A percentile compares a stretch with the other conserved stretches of the same genome.
Evolutionary conservation across 2,888 invertebrate species (phyloP).

Genomic region (Ectobius pallidus): DNA sequence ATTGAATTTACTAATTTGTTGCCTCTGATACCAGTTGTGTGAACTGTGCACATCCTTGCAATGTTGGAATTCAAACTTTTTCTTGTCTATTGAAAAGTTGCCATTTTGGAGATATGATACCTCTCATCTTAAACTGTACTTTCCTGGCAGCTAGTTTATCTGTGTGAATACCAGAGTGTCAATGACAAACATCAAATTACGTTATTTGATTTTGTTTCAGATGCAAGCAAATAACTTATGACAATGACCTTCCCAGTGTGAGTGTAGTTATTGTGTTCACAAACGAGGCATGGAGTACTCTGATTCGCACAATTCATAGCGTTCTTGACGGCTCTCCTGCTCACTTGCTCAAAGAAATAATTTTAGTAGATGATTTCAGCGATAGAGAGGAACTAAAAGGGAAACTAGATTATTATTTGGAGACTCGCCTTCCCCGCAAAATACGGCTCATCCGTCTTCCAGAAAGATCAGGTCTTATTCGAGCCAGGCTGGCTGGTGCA

Average conservation of each 20-base stretch:
- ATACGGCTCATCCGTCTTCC: constrained; percentile 77
- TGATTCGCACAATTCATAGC: constrained; percentile 85
- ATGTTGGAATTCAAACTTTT: too few species aligned
- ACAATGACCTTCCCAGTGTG: constrained; percentile 70
- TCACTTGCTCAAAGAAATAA: constrained; percentile 83
- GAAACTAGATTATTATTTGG: constrained; percentile 80
- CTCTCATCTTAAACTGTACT: too few species aligned
- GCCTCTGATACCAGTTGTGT: too few species aligned
- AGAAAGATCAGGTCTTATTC: constrained; percentile 83
- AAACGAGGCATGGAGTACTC: constrained; percentile 88
- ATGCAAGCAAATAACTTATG: constrained; percentile 65
- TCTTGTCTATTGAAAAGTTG: too few species aligned
- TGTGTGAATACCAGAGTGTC: too few species aligned
- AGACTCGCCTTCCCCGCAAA: constrained; percentile 70
- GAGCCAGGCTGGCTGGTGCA: constrained; percentile 89
- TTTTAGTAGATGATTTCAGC: constrained; percentile 94
- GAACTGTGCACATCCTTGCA: too few species aligned
- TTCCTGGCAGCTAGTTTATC: too few species aligned
- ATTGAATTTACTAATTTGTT: too few species aligned
- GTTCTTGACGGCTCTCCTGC: constrained; percentile 78
- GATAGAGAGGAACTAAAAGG: constrained; percentile 68
- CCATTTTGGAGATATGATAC: too few species aligned
- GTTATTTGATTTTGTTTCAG: constrained; percentile 51
- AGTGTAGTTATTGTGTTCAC: constrained; percentile 88
- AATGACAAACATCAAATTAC: too few species aligned